Evolutionary conservation across 2,888 invertebrate genomes (phyloP), one percentile per base, ranked within the genome.

Genomic region (Hirudinaria manillensis): DNA sequence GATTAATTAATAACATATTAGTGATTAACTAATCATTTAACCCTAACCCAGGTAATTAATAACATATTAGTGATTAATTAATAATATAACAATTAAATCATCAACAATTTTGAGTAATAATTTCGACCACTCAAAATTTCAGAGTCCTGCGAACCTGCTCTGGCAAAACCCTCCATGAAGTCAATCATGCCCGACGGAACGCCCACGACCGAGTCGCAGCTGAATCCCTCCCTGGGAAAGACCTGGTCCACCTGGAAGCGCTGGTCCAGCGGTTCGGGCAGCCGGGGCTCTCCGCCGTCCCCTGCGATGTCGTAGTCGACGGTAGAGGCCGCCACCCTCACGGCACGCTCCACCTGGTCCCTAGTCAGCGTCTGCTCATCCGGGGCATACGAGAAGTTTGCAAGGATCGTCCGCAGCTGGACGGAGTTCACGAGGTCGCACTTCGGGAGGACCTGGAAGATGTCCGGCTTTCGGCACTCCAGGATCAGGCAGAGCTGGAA

Each of bases 381-480:
- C 0, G 87, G 87, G 36, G 32, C 21, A 0, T 89, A 89, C 82
- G 90, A 89, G 80, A 91, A 92, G 81, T 90, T 90, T 83, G 91
- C 90, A 74, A 97, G 87, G 77, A 97, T 86, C 29, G 93, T 93
- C 73, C 92, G 89, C 81, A 97, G 89, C 86, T 98, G 98, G 79
- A 95, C 88, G 0, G 97, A 97, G 87, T 99, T 99, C 78, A 99
- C 88, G 83, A 97, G 96, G 88, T 95, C 96, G 86, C 97, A 98
- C 38, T 94, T 92, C 73, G 94, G 91, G 75, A 94, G 91, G 78
- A 97, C 89, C 75, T 91, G 91, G 68, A 93, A 89, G 83, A 98
- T 96, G 80, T 96, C 94, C 10, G 91, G 90, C 83, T 94, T 94
- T 4, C 92, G 91, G 0, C 93, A 91, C 87, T 90, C 86, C 45